phyloP scores from a whole-genome alignment of 2,888 invertebrate species.

The Baronia brevicornis region DNA sequence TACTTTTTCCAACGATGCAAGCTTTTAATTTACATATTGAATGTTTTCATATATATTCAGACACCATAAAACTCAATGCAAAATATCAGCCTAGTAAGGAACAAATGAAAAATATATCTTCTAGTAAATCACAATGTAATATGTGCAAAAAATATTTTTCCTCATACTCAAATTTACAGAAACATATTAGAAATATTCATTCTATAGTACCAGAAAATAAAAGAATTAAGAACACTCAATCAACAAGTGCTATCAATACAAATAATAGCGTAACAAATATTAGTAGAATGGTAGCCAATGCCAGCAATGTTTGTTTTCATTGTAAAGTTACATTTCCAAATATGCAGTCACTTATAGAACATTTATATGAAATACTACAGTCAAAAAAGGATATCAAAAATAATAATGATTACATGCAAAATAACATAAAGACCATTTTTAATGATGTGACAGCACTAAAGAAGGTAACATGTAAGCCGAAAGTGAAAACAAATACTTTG shows the following conservation, averaged over 20 bases:
- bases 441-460: neutral
- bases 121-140: constrained; percentile 23
- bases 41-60: constrained; percentile 18
- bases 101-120: constrained; percentile 1
- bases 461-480: constrained; percentile 17
- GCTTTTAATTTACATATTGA: constrained; percentile 26
- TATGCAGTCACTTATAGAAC: constrained; percentile 43
- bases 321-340: constrained; percentile 39
- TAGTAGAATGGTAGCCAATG: neutral
- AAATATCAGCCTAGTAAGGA: neutral
- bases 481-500: constrained; percentile 5
- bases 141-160: constrained; percentile 26
- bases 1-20: constrained; percentile 36
- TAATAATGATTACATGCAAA: constrained; percentile 3
- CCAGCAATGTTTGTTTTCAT: constrained; percentile 37
- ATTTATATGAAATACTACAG: constrained; percentile 44
- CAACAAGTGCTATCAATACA: constrained; percentile 12
- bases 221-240: constrained; percentile 13
- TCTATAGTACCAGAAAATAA: constrained; percentile 10
- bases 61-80: constrained; percentile 4
- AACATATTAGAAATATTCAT: constrained; percentile 29
- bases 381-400: constrained; percentile 15
- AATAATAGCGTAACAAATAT: constrained; percentile 6
- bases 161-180: constrained; percentile 21
- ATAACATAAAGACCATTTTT: neutral